Base-by-base conservation (phyloP, 2,888 invertebrate genomes). In the Crossocerus cetratus region DNA sequence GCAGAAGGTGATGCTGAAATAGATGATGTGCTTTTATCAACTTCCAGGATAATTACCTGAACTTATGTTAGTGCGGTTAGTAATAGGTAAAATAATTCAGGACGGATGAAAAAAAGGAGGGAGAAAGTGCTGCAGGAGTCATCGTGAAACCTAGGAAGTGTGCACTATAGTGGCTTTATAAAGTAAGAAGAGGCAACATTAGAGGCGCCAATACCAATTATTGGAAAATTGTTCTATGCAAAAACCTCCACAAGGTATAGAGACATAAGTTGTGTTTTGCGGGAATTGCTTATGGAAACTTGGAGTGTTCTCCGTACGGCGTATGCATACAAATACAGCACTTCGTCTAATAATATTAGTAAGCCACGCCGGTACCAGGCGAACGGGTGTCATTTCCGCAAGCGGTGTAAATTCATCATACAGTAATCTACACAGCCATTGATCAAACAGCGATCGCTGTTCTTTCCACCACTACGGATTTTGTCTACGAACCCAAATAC, bases 251-350 rank as follows among this genome's bases (percentile, higher is more conserved):
- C 8, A 32, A 32, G 5, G 11, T 32, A 5, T 8, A 49, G 14
- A 16, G 49, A 14, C 58, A 63, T 58, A 65, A 65, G 59, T 61
- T 61, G 53, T 21, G 55, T 65, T 56, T 44, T 70, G 45, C 58
- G 67, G 69, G 80, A 76, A 80, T 66, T 69, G 72, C 76, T 80
- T 80, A 74, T 70, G 68, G 76, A 80, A 82, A 69, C 80, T 65
- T 32, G 21, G 43, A 44, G 61, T 80, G 80, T 76, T 70, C 65
- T 45, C 61, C 45, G 20, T 56, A 65, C 59, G 62, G 55, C 57
- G 80, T 49, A 82, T 76, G 80, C 82, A 82, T 80, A 77, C 65
- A 55, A 72, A 82, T 55, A 68, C 72, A 63, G 65, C n/a, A n/a
- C 69, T 81, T 69, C 67, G 66, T 68, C 73, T 79, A 76, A 62